Base-by-base conservation (phyloP, 2,888 invertebrate species). In the Azorinus chamasolen region DNA sequence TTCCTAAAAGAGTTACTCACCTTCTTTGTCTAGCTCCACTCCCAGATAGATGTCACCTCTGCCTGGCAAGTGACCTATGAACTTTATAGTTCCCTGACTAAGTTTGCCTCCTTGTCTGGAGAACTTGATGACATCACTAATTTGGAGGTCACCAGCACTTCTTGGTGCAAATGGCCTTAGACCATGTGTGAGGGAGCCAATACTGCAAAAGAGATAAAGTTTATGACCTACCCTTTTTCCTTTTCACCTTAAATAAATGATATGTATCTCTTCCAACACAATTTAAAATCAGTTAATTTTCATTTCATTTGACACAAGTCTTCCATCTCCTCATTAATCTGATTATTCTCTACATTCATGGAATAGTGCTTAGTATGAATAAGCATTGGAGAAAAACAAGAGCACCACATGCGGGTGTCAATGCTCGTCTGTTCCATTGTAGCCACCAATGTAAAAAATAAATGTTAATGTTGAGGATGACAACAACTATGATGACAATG, bases 21-120 rank as follows among this genome's bases (percentile, higher is more conserved):
- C 91, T 87, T 93, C 92, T 76, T 90, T 89, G 65, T 93, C 92
- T n/a, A 93, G 82, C 74, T 93, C 93, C 41, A 93, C 87, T 0
- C 93, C 93, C 0, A 93, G 84, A 76, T 92, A 93, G 12, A 88
- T 87, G 76, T 93, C 92, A 50, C 89, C 89, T 53, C 91, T 85
- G 4, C 90, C 92, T 10, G 92, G 93, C 18, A 93, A 84, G 68
- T 91, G 92, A 4, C 93, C 93, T 12, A 93, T 87, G 80, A 89
- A 93, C 71, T 91, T 91, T 18, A 93, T 91, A 5, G 85, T 76
- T 6, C 93, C 93, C 68, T 89, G 89, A 69, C 90, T 90, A 20
- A 93, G 89, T 79, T 91, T 91, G 24, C 93, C 93, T 24, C 91
- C 92, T 43, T 91, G 90, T 18, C 92, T 82, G 8, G 91, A 91